phyloP scores from a whole-genome alignment of 2,797 vertebrate genomes.

The Eutrigla gurnardus region DNA sequence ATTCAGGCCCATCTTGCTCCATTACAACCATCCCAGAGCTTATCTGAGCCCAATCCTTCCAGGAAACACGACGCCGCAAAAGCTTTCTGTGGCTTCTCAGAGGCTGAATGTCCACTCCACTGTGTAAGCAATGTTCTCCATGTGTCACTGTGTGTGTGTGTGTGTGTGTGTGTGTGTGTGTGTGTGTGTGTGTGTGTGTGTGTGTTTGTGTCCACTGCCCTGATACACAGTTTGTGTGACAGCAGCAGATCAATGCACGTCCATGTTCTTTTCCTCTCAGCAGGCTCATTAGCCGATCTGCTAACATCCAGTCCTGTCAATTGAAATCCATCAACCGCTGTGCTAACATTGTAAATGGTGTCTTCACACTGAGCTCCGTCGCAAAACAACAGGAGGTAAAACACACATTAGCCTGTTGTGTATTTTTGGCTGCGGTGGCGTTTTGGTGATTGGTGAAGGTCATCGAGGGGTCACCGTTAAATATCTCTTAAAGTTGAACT shows the following conservation, averaged over 20 bases:
- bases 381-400: not conserved
- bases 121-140: constrained; percentile 48
- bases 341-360: not conserved
- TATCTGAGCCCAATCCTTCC: constrained; percentile 49
- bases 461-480: constrained; percentile 6
- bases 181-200: constrained; percentile 4
- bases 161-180: constrained; percentile 2
- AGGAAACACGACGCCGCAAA: constrained; percentile 65
- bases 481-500: not conserved
- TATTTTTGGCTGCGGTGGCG: too few species aligned
- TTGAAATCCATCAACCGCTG: constrained; percentile 38
- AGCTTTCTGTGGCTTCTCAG: constrained; percentile 65
- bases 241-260: constrained; percentile 52
- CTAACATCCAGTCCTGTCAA: constrained; percentile 31
- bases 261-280: constrained; percentile 37
- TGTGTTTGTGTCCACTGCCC: constrained; percentile 2
- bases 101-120: constrained; percentile 37
- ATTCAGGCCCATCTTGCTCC: constrained; percentile 34
- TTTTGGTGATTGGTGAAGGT: not conserved
- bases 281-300: constrained; percentile 43
- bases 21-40: constrained; percentile 45
- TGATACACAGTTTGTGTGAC: constrained; percentile 28
- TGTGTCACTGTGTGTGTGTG: not conserved
- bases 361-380: not conserved
- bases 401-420: not conserved